These are phyloP conservation scores for Danio albolineatus DNA, from an alignment of 2,797 vertebrate species.

Conservation along the genomic window DNA sequence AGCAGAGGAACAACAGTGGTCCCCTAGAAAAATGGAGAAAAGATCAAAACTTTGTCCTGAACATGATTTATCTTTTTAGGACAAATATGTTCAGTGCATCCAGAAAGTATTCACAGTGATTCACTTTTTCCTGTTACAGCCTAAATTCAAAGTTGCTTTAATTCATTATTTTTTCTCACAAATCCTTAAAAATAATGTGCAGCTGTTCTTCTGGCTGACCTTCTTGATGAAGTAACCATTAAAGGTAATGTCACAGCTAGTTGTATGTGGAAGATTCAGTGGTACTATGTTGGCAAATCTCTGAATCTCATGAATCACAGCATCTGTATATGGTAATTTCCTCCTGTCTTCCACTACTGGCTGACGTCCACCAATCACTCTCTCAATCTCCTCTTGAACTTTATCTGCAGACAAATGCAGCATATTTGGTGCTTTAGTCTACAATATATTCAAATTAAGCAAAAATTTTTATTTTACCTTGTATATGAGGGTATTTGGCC, in stretches of 20 bases:
- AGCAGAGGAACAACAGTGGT: slow-evolving; percentile 70
- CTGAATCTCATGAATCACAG: slow-evolving; percentile 72
- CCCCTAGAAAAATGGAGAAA: slow-evolving; percentile 58
- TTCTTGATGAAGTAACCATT: slow-evolving; percentile 71
- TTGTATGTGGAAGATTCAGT: slow-evolving; percentile 37
- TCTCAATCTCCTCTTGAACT: slow-evolving; percentile 63
- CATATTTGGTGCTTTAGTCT: no score
- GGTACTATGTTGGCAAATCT: slow-evolving; percentile 62
- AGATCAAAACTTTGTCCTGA: not conserved
- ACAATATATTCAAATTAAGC: not conserved
- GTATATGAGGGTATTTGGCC: slow-evolving; percentile 77
- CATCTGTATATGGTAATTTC: slow-evolving; percentile 67
- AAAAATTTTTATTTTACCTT: no score
- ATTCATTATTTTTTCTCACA: no score
- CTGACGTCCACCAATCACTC: slow-evolving; percentile 62
- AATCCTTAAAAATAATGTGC: no score
- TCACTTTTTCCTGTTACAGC: no score
- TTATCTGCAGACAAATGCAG: slow-evolving; percentile 32
- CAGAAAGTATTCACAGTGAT: no score
- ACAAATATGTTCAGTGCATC: no score
- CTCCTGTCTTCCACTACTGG: slow-evolving; percentile 66
- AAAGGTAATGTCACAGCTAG: slow-evolving; percentile 26
- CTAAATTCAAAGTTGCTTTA: no score
- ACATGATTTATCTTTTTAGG: not conserved
- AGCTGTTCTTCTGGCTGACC: slow-evolving; percentile 38